These are phyloP conservation scores for Eubucco bourcierii DNA, from an alignment of 2,113 vertebrate species.

Conservation along the genomic window DNA sequence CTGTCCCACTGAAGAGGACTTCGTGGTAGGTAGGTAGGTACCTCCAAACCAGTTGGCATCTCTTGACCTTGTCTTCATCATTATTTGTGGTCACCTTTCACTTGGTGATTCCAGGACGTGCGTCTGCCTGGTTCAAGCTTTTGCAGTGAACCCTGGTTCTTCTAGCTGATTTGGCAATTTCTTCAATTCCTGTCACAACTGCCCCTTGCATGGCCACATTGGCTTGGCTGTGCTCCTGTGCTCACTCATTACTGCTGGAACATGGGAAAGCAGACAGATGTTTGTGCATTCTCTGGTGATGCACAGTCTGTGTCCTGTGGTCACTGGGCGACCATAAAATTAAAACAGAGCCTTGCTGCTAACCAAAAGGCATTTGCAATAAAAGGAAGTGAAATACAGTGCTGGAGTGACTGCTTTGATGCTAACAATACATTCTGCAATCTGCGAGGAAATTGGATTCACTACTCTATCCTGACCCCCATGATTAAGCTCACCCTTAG, in stretches of 20 bases:
- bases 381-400: conserved; percentile 3
- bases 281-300: conserved; percentile 19
- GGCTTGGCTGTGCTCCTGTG: conserved; percentile 7
- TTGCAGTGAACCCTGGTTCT: neutral
- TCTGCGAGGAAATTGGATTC: conserved; percentile 7
- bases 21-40: neutral
- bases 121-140: neutral
- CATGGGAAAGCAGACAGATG: neutral
- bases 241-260: neutral
- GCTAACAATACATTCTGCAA: neutral
- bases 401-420: neutral
- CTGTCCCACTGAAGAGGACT: neutral
- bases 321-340: conserved; percentile 34
- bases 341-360: conserved; percentile 46
- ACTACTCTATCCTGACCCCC: neutral
- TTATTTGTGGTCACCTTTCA: neutral
- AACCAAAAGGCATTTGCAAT: conserved; percentile 42
- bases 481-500: neutral
- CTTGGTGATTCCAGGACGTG: neutral
- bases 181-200: neutral
- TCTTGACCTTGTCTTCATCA: neutral
- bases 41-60: neutral
- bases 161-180: conserved; percentile 24
- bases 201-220: fast-evolving
- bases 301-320: conserved; percentile 38